These are phyloP conservation scores for Trichonephila clavipes DNA, from an alignment of 1,140 invertebrate genomes.

Conservation along the genomic window DNA sequence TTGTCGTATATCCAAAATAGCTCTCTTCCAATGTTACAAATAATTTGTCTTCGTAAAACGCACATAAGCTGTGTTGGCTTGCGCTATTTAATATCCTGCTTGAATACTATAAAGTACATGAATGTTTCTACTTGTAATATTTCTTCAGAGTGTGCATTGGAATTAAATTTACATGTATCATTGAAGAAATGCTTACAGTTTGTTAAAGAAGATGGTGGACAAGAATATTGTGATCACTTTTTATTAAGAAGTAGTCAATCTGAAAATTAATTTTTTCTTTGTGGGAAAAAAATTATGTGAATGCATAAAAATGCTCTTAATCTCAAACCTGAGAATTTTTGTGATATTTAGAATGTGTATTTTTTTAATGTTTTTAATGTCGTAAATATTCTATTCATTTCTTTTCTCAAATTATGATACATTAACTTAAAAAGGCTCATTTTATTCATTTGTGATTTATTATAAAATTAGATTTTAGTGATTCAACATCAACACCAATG, in stretches of 20 bases:
- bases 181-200: slow-evolving; percentile 29
- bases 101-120: slow-evolving; percentile 49
- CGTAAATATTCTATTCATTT: not conserved
- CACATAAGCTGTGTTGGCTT: slow-evolving; percentile 32
- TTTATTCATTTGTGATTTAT: too few relatives aligned
- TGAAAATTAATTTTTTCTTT: slow-evolving; percentile 34
- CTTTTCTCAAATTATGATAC: not conserved
- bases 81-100: not conserved
- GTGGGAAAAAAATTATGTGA: not conserved
- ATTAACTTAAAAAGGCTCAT: too few relatives aligned
- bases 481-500: too few relatives aligned
- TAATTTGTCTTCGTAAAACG: slow-evolving; percentile 59
- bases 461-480: too few relatives aligned
- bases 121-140: slow-evolving; percentile 50
- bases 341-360: slow-evolving; percentile 4
- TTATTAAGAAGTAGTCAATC: slow-evolving; percentile 29
- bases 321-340: not conserved
- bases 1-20: not conserved
- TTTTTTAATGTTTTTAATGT: not conserved
- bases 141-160: slow-evolving; percentile 34
- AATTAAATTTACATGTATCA: slow-evolving; percentile 27
- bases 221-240: slow-evolving; percentile 74
- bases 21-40: slow-evolving; percentile 47
- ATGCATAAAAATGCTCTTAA: not conserved
- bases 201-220: not conserved